These are phyloP conservation scores for Austrofundulus limnaeus DNA, from an alignment of 2,113 vertebrate species.

Conservation along the genomic window DNA sequence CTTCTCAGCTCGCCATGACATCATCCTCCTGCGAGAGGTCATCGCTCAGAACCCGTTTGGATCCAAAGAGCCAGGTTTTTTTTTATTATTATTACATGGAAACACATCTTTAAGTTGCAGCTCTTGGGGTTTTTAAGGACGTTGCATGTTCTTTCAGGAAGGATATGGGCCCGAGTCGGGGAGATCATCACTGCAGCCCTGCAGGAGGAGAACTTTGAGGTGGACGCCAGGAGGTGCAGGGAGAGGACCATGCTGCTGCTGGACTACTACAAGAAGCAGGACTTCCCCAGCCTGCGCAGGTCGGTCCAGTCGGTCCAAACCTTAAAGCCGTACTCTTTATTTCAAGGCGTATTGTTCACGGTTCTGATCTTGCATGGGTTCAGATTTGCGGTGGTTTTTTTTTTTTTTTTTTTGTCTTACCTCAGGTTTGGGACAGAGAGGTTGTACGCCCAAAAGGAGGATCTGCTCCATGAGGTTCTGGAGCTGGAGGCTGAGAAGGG, in stretches of 20 bases:
- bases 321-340: not conserved
- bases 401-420: conserved; percentile 11
- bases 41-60: conserved; percentile 80
- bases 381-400: too few species aligned
- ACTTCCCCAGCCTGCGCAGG: conserved; percentile 80
- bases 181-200: conserved; percentile 78
- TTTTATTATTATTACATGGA: not conserved
- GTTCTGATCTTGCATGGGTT: too few species aligned
- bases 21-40: conserved; percentile 80
- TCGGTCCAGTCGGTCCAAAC: conserved; percentile 17
- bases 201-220: conserved; percentile 81
- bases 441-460: conserved; percentile 81
- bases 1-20: conserved; percentile 81
- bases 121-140: not conserved
- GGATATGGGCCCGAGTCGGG: conserved; percentile 78
- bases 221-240: conserved; percentile 78
- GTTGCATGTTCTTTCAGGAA: conserved; percentile 35
- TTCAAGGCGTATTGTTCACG: too few species aligned
- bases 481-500: conserved; percentile 80
- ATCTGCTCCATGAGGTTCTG: conserved; percentile 80
- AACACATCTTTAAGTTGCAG: not conserved
- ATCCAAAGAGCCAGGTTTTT: conserved; percentile 76
- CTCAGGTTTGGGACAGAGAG: conserved; percentile 80
- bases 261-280: conserved; percentile 82
- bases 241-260: conserved; percentile 81